phyloP scores from a whole-genome alignment of 2,888 invertebrate species.

The Trissonchulus latispiculum region DNA sequence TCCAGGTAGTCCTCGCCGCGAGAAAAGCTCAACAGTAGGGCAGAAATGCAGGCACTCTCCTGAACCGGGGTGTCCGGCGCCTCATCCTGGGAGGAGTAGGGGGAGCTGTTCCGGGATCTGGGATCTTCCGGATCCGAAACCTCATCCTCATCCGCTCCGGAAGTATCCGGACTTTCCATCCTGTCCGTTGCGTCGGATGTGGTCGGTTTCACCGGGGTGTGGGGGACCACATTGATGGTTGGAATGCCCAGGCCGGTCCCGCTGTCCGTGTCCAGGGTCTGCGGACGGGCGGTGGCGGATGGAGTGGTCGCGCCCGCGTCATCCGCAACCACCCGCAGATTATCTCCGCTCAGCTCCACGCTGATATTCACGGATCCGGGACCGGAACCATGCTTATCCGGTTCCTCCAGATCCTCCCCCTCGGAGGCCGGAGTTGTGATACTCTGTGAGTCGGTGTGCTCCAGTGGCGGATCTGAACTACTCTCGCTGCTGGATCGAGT shows the following conservation, averaged over 20 bases:
- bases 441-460: neutral
- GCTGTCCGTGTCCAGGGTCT: no score
- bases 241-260: slow-evolving; percentile 34
- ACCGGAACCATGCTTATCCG: neutral
- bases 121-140: slow-evolving; percentile 26
- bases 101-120: slow-evolving; percentile 23
- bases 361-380: slow-evolving; percentile 30
- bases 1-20: slow-evolving; percentile 23
- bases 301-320: slow-evolving; percentile 25
- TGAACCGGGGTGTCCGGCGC: slow-evolving; percentile 4
- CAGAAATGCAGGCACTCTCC: neutral
- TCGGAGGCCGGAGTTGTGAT: neutral
- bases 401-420: neutral
- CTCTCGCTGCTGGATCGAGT: neutral
- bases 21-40: slow-evolving; percentile 12
- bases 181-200: neutral
- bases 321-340: slow-evolving; percentile 43
- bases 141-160: slow-evolving; percentile 38
- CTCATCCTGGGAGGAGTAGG: slow-evolving; percentile 24
- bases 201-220: slow-evolving; percentile 34
- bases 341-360: slow-evolving; percentile 47
- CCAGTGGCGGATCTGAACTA: neutral
- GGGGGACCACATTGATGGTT: slow-evolving; percentile 40
- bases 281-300: slow-evolving; percentile 25
- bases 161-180: slow-evolving; percentile 30